Percentiles rank a stretch among this genome's conserved stretches.
These are phyloP conservation scores for Amphipoea oculea DNA, from an alignment of 2,888 invertebrate genomes.

Conservation along the genomic window DNA sequence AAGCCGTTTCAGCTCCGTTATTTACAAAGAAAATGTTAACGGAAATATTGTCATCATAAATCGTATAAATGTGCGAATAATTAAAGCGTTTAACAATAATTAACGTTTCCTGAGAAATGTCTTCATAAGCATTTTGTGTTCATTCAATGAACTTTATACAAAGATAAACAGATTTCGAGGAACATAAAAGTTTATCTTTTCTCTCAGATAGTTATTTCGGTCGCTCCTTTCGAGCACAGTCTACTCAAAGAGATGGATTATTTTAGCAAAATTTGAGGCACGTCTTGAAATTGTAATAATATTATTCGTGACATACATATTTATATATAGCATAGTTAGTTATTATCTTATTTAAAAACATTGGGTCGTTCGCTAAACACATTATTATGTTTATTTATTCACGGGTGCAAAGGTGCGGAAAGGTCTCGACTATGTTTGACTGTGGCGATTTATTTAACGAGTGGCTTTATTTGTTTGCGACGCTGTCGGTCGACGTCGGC, in stretches of 20 bases:
- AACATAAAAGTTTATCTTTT: constrained; percentile 47
- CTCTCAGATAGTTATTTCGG: constrained; percentile 45
- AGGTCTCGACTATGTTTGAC: constrained; percentile 83
- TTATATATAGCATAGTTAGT: constrained; percentile 2
- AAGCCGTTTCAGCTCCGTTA: constrained; percentile 33
- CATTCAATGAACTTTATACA: constrained; percentile 29
- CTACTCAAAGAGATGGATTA: constrained; percentile 43
- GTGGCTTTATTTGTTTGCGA: constrained; percentile 85
- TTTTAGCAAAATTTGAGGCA: constrained; percentile 30
- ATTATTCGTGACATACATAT: constrained; percentile 18
- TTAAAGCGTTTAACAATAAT: constrained; percentile 30
- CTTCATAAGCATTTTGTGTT: constrained; percentile 32
- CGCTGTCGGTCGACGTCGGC: constrained; percentile 72
- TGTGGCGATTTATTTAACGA: constrained; percentile 86
- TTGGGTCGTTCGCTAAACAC: constrained; percentile 72
- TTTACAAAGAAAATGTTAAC: constrained; percentile 32
- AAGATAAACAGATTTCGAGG: constrained; percentile 34
- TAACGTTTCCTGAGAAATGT: constrained; percentile 19
- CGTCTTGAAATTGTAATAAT: constrained; percentile 32
- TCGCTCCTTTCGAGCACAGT: constrained; percentile 50
- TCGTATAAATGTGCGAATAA: constrained; percentile 31
- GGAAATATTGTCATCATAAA: constrained; percentile 28
- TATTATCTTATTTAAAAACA: constrained; percentile 53
- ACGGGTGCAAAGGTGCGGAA: constrained; percentile 80
- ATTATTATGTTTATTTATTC: constrained; percentile 83